Conservation (phyloP, 2,888 invertebrate species). For the Cataglyphis albicans region DNA sequence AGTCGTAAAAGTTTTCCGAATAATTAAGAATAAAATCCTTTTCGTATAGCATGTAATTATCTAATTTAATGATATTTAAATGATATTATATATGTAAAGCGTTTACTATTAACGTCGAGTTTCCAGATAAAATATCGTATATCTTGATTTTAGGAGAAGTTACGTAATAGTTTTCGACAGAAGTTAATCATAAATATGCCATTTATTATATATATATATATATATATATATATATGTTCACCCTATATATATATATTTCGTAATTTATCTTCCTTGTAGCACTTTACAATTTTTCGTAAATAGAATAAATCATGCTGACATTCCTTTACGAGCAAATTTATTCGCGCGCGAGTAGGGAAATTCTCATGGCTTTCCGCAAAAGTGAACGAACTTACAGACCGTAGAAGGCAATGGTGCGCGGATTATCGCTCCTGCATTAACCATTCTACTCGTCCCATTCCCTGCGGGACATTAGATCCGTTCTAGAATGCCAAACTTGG, state of each 20-base stretch:
- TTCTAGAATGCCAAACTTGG: slow-evolving; percentile 52
- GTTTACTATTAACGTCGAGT: not conserved
- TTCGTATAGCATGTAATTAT: not conserved
- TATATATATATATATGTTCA: slow-evolving; percentile 3
- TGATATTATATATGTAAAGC: not conserved
- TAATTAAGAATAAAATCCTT: slow-evolving; percentile 1
- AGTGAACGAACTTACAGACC: slow-evolving; percentile 41
- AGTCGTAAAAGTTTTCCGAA: slow-evolving; percentile 5
- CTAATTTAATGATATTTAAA: not conserved
- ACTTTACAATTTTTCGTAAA: slow-evolving; percentile 40
- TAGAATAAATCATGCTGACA: slow-evolving; percentile 40
- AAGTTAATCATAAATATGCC: slow-evolving; percentile 17
- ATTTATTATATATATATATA: slow-evolving; percentile 23
- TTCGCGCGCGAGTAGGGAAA: slow-evolving; percentile 13
- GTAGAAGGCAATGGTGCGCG: slow-evolving; percentile 29
- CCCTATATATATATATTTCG: not conserved
- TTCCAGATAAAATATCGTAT: not conserved
- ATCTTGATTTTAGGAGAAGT: not conserved
- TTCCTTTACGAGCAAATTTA: slow-evolving; percentile 34
- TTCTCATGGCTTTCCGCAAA: slow-evolving; percentile 14
- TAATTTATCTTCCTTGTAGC: not conserved
- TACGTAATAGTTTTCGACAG: slow-evolving; percentile 1
- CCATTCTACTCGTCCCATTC: slow-evolving; percentile 63
- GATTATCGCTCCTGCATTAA: slow-evolving; percentile 69
- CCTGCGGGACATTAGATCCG: slow-evolving; percentile 41